phyloP scores from a whole-genome alignment of 1,140 invertebrate genomes.

The Anthonomus grandis region DNA sequence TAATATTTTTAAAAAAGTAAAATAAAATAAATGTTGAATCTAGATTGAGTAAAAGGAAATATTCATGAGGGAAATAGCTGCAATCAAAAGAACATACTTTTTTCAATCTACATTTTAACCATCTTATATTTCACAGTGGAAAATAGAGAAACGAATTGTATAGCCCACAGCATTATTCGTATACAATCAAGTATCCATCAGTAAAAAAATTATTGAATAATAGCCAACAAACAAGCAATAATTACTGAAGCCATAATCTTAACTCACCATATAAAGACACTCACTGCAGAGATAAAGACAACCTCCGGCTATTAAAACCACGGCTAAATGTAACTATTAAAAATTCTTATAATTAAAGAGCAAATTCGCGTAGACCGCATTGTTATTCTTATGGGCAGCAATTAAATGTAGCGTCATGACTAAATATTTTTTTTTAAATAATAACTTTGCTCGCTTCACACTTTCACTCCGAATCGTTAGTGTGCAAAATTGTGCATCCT shows the following conservation, averaged over 20 bases:
- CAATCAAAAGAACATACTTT: no score
- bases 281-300: slow-evolving; percentile 13
- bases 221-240: neutral
- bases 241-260: slow-evolving; percentile 6
- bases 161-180: no score
- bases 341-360: slow-evolving; percentile 11
- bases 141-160: no score
- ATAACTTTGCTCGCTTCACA: slow-evolving; percentile 4
- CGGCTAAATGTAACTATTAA: slow-evolving; percentile 15
- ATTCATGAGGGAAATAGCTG: no score
- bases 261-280: slow-evolving; percentile 16
- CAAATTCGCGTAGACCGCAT: slow-evolving; percentile 2
- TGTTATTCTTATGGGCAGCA: slow-evolving; percentile 8
- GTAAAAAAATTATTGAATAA: slow-evolving; percentile 8
- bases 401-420: slow-evolving; percentile 14
- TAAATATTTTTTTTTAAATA: slow-evolving; percentile 10
- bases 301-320: slow-evolving; percentile 7
- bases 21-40: no score
- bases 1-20: no score
- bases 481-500: slow-evolving; percentile 6
- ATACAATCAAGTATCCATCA: no score
- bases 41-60: no score
- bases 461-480: slow-evolving; percentile 10
- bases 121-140: no score
- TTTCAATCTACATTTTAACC: no score